Base-by-base conservation (phyloP, 1,140 invertebrate genomes). In the Nylanderia fulva region DNA sequence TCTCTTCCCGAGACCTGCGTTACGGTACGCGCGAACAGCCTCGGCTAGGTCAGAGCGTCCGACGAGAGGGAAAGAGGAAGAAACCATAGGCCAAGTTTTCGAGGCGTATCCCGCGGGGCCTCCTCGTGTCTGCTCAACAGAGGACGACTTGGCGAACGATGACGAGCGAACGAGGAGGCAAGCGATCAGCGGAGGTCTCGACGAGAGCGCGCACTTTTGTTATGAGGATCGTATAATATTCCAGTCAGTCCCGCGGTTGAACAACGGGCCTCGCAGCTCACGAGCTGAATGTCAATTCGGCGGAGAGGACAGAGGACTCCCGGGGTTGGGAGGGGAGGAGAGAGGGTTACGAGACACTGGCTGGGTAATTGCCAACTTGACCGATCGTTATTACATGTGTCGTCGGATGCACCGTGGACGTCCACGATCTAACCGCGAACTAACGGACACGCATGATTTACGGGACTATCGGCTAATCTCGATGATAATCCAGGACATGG, bases 321-420 rank as follows among this genome's bases (percentile, higher is more conserved):
- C 29, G 3, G 29, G 29, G 29, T 1, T 1, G 29, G 29, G 29
- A 33, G 21, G n/a, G 36, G 3, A 3, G 11, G 6, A 2, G 13
- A 5, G 33, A 15, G 48, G 29, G 13, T 54, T 92, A 88, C 90
- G 88, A 93, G 90, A 77, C 86, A 93, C 90, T 69, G 69, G 79
- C 92, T 94, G 93, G 93, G 93, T 94, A 94, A 94, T 94, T 94
- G 93, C 93, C 93, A 94, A 93, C 90, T 93, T 90, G 92, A 87
- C 89, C 85, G 85, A 93, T 93, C 92, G 93, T 93, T 91, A 93
- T 91, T 93, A 92, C 91, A 89, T 82, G 58, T 90, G 90, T 86
- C 83, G 66, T 87, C 68, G 75, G 87, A 91, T 36, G 29, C 54
- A 42, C 56, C 52, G 80, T 60, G 80, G 85, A 89, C 85, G 77